Evolutionary conservation across 2,888 invertebrate species (phyloP), one percentile per base, ranked within the genome.

Genomic region (Acrocera orbiculus): DNA sequence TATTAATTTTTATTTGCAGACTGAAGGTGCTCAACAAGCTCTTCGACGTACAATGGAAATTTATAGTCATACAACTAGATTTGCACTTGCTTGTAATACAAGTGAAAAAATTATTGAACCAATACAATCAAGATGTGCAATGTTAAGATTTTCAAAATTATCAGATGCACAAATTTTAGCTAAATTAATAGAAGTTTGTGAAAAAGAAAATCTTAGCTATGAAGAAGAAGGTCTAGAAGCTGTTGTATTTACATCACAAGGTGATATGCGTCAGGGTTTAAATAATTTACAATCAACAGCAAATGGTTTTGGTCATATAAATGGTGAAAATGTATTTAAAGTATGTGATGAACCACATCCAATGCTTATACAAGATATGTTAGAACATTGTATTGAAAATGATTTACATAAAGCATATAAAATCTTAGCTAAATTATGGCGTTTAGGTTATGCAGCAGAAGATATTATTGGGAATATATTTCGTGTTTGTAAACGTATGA

Each of bases 261-360:
- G 98, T 1, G 98, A 98, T 59, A 83, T 98, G 83, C 69, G 98
- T 47, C 90, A 98, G 52, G 96, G 83, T 0, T 65, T 99, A 28
- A 99, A 99, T 63, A 98, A 98, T 66, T 63, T 98, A 34, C 96
- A 98, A 61, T 87, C 90, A 1, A 90, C 90, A 0, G 78, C 77
- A 31, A 89, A 92, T 55, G 90, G 89, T 7, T 95, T 90, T 61
- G 80, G 77, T 2, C 75, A 78, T 49, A 80, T 99, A n/a, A 85
- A 77, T 44, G 76, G 83, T 31, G 80, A 82, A 44, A 87, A 93
- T 64, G 98, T 98, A 14, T 96, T 95, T 56, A 93, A 92, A 69
- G 93, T 96, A 8, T 99, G 98, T 56, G 98, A 99, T 58, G 96
- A 98, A 60, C 98, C 98, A 0, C 96, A 96, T 64, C 98, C 98